These are phyloP conservation scores for Pissodes strobi DNA, from an alignment of 1,140 invertebrate genomes.

Conservation along the genomic window DNA sequence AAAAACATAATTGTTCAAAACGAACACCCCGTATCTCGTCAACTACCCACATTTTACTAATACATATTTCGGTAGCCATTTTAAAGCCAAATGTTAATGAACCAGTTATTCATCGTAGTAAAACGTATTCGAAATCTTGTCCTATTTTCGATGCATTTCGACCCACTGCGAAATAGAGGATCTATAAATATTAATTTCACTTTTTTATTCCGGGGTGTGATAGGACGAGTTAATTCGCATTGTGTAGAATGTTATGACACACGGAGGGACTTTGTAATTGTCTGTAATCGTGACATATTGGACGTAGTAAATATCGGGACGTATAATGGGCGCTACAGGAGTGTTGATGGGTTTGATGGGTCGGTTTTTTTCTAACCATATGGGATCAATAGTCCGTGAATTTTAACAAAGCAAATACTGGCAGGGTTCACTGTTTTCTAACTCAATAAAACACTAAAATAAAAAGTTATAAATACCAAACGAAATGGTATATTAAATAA, in stretches of 20 bases:
- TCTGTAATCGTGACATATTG: constrained; percentile 24
- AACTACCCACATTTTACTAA: too few species aligned
- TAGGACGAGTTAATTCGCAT: constrained; percentile 43
- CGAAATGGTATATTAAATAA: too few species aligned
- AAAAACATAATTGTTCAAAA: too few species aligned
- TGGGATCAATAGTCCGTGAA: not conserved
- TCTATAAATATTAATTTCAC: constrained; percentile 44
- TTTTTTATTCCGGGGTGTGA: constrained; percentile 36
- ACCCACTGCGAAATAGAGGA: not conserved
- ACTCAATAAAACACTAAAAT: too few species aligned
- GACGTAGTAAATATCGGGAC: not conserved
- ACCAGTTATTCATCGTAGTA: too few species aligned
- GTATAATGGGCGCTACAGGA: not conserved
- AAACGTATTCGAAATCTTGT: too few species aligned
- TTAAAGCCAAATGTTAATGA: too few species aligned
- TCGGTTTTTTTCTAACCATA: not conserved
- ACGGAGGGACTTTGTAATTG: constrained; percentile 4
- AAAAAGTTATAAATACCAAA: too few species aligned
- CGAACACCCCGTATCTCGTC: too few species aligned
- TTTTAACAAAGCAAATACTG: not conserved
- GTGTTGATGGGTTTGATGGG: not conserved
- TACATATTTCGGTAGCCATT: too few species aligned
- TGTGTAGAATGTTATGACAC: constrained; percentile 30
- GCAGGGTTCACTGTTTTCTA: not conserved
- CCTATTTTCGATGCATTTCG: too few species aligned